These are phyloP conservation scores for Bradypus variegatus DNA, from an alignment of 2,797 vertebrate species.

Conservation along the genomic window DNA sequence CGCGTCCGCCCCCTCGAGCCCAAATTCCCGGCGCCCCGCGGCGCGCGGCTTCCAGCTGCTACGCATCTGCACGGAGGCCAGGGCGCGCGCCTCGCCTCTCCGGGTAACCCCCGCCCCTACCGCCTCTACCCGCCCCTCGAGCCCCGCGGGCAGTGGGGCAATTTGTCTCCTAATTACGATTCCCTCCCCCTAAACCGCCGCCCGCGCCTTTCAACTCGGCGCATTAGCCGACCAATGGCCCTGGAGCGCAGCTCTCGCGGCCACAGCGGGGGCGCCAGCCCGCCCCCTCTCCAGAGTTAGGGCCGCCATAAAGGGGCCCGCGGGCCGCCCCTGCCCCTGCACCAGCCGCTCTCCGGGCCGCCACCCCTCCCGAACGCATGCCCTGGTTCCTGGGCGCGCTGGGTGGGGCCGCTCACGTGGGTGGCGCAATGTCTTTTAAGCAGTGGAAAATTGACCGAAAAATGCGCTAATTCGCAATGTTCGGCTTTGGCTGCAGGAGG, in stretches of 20 bases:
- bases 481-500: conserved; percentile 60
- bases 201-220: conserved; percentile 40
- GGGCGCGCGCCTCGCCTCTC: conserved; percentile 32
- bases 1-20: conserved; percentile 51
- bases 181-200: conserved; percentile 27
- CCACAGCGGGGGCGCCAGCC: background rate
- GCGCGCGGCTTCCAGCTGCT: conserved; percentile 58
- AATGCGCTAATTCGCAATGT: conserved; percentile 67
- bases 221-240: conserved; percentile 57
- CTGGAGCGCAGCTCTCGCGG: conserved; percentile 20
- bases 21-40: conserved; percentile 55
- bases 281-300: conserved; percentile 2
- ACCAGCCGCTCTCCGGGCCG: background rate
- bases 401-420: conserved; percentile 41
- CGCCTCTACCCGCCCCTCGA: background rate
- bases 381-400: background rate
- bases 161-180: conserved; percentile 57
- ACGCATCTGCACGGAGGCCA: conserved; percentile 43
- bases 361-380: background rate
- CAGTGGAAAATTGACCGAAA: conserved; percentile 68
- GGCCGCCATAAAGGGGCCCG: conserved; percentile 21
- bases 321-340: background rate
- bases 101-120: background rate
- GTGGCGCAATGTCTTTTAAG: conserved; percentile 31
- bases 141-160: conserved; percentile 19